Evolutionary conservation across 2,888 invertebrate species (phyloP).

Genomic region (Cantharis rustica): DNA sequence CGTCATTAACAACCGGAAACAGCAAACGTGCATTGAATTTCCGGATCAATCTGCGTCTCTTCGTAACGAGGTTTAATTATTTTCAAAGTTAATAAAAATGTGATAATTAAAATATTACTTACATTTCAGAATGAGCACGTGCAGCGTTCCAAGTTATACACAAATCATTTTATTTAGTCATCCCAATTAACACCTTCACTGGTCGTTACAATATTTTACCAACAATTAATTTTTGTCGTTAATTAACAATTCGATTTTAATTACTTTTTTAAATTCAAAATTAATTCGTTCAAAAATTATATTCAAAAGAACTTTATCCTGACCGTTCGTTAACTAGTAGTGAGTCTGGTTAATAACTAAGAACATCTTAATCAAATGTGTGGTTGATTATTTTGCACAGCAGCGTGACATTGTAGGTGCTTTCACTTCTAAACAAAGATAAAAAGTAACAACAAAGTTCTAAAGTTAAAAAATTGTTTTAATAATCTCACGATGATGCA

Average conservation of each 20-base stretch:
- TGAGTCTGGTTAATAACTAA: neutral
- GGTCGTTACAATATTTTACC: neutral
- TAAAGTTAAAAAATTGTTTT: neutral
- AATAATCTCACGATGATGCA: neutral
- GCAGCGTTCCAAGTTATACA: neutral
- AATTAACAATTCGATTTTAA: neutral
- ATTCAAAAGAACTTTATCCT: neutral
- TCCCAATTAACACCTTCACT: neutral
- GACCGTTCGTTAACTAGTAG: neutral
- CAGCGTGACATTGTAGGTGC: conserved; percentile 8
- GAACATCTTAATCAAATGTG: neutral
- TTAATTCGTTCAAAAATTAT: neutral
- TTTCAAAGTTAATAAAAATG: neutral
- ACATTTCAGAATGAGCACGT: neutral
- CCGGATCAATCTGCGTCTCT: conserved; percentile 5
- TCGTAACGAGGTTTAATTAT: neutral
- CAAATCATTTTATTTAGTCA: neutral
- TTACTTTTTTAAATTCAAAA: neutral
- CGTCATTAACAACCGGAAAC: conserved; percentile 26
- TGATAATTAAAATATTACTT: neutral
- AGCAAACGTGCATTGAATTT: conserved; percentile 21
- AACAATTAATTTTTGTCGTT: neutral
- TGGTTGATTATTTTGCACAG: neutral
- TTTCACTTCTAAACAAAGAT: conserved; percentile 24
- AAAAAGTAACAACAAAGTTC: conserved; percentile 1